Conservation (phyloP, 2,113 vertebrate genomes). For the Tricholaema leucomelas region DNA sequence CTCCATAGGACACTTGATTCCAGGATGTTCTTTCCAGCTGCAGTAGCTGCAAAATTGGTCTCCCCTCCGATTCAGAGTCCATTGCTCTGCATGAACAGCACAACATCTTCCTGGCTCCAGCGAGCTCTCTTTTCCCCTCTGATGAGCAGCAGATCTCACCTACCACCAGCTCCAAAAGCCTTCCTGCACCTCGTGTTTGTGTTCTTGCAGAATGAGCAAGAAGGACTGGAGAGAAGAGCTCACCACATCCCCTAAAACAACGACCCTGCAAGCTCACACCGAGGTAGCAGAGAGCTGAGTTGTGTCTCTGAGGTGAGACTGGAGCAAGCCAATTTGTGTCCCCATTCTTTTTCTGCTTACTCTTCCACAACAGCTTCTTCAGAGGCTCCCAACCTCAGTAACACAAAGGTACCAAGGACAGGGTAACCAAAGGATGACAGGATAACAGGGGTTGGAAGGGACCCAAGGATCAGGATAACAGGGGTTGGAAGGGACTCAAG, state of each 20-base stretch:
- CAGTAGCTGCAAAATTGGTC: background rate
- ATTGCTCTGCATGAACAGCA: background rate
- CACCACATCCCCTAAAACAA: background rate
- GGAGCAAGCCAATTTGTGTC: background rate
- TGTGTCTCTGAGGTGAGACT: background rate
- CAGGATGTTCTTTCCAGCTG: background rate
- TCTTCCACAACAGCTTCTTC: background rate
- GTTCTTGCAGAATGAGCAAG: background rate
- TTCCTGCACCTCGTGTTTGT: background rate
- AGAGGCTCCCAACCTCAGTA: background rate
- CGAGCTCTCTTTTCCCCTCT: background rate
- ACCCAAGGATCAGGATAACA: no score
- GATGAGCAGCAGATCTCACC: background rate
- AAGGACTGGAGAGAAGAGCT: background rate
- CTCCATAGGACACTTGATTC: background rate
- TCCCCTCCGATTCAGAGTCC: background rate
- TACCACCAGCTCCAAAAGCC: background rate
- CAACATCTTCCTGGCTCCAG: background rate
- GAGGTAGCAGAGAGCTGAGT: background rate
- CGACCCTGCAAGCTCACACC: background rate
- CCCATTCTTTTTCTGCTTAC: background rate
- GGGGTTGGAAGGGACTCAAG: no score
- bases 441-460: no score
- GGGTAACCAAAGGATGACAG: no score
- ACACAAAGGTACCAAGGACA: background rate